These are phyloP conservation scores for Syrista parreyssii DNA, from an alignment of 2,888 invertebrate species.

Conservation along the genomic window DNA sequence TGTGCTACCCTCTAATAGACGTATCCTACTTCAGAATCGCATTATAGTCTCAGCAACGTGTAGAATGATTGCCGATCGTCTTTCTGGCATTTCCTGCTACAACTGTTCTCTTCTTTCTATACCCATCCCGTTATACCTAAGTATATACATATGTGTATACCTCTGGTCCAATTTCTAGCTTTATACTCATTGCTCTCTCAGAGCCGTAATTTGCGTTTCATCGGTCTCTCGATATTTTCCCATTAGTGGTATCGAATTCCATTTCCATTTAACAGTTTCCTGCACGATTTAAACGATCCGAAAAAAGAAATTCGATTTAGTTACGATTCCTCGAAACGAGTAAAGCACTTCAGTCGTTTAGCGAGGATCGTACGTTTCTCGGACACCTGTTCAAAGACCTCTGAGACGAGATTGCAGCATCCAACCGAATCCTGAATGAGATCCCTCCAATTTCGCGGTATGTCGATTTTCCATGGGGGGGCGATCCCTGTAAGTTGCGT, in stretches of 20 bases:
- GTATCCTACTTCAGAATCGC: background rate
- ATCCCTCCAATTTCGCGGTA: conserved; percentile 6
- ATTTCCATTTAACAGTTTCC: background rate
- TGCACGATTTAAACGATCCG: background rate
- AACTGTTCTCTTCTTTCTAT: background rate
- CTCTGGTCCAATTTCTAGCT: background rate
- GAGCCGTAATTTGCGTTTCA: background rate
- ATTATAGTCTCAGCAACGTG: background rate
- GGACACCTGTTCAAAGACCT: background rate
- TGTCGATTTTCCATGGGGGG: conserved; percentile 5
- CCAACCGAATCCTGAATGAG: background rate
- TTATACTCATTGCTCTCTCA: background rate
- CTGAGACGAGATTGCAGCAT: background rate
- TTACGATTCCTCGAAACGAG: background rate
- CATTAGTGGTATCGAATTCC: background rate
- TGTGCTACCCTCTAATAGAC: background rate
- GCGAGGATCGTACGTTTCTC: background rate
- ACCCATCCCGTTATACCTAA: background rate
- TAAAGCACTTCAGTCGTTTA: background rate
- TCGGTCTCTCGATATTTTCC: background rate
- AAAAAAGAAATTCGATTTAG: background rate
- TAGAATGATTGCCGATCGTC: background rate
- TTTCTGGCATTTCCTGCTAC: background rate
- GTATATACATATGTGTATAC: background rate
- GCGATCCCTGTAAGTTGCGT: background rate